phyloP scores from a whole-genome alignment of 2,797 vertebrate species.

The Periophthalmus magnuspinnatus region DNA sequence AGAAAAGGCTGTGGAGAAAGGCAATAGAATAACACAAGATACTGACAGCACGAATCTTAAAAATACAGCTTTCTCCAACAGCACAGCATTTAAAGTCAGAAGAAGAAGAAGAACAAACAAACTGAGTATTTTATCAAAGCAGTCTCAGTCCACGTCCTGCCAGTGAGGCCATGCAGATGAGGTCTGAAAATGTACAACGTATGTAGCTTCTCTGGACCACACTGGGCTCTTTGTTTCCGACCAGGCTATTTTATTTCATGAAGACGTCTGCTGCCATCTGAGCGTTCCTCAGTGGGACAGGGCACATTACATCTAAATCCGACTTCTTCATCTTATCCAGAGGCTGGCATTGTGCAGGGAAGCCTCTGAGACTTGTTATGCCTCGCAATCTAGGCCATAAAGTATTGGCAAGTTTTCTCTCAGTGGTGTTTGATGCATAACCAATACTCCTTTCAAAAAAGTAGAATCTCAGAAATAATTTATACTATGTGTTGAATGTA shows the following conservation, averaged over 20 bases:
- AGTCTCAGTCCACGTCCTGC: slow-evolving; percentile 18
- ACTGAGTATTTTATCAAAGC: slow-evolving; percentile 44
- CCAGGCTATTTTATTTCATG: slow-evolving; percentile 41
- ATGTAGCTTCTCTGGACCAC: slow-evolving; percentile 43
- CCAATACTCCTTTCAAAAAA: not conserved
- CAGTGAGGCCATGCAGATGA: slow-evolving; percentile 40
- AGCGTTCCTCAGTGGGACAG: slow-evolving; percentile 26
- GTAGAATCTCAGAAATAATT: not conserved
- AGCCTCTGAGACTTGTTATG: not conserved
- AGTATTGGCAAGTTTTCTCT: slow-evolving; percentile 9
- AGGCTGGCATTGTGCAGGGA: slow-evolving; percentile 17
- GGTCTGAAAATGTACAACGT: slow-evolving; percentile 47
- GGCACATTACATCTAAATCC: slow-evolving; percentile 35
- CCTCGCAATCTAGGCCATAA: slow-evolving; percentile 38
- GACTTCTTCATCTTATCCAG: slow-evolving; percentile 32
- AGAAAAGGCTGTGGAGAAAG: not conserved
- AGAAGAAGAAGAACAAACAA: no score
- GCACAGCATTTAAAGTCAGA: slow-evolving; percentile 42
- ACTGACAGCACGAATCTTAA: slow-evolving; percentile 20
- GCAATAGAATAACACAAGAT: not conserved
- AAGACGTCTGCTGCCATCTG: slow-evolving; percentile 24
- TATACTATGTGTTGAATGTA: not conserved
- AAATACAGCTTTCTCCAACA: slow-evolving; percentile 27
- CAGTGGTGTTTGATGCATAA: not conserved
- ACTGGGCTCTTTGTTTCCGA: slow-evolving; percentile 58